Evolutionary conservation across 2,113 vertebrate genomes (phyloP).

Genomic region (Triplophysa dalaica): DNA sequence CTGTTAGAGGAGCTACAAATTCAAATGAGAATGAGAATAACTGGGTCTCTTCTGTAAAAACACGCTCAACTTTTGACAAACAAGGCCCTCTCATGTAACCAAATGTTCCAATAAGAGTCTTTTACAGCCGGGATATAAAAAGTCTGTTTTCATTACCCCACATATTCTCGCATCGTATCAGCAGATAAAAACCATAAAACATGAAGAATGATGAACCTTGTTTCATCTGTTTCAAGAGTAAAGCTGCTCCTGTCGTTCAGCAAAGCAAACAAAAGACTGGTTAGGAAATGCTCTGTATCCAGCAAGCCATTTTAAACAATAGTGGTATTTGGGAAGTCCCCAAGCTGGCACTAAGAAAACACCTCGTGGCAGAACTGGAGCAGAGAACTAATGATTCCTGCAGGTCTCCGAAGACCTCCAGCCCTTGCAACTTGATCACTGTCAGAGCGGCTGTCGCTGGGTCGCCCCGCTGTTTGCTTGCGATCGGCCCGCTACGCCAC

Average conservation of each 20-base stretch:
- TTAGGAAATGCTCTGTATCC: slow-evolving; percentile 27
- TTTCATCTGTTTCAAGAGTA: not conserved
- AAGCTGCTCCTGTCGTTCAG: not conserved
- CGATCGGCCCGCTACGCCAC: slow-evolving; percentile 5
- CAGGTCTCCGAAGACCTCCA: slow-evolving; percentile 49
- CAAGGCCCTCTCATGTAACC: slow-evolving; percentile 17
- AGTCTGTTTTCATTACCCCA: not conserved
- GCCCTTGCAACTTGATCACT: slow-evolving; percentile 54
- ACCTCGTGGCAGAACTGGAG: slow-evolving; percentile 59
- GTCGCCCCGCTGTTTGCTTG: slow-evolving; percentile 32
- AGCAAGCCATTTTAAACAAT: slow-evolving; percentile 38
- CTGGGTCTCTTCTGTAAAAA: slow-evolving; percentile 12
- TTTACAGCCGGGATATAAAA: not conserved
- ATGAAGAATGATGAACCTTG: not conserved
- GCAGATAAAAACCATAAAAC: not conserved
- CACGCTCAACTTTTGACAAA: not conserved
- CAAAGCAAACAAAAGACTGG: slow-evolving; percentile 17
- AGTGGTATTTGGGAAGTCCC: slow-evolving; percentile 45
- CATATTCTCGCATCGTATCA: slow-evolving; percentile 1
- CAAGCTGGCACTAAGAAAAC: slow-evolving; percentile 55
- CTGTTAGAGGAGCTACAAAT: not conserved
- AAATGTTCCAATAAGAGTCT: slow-evolving; percentile 21
- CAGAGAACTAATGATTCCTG: slow-evolving; percentile 59
- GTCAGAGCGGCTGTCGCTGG: slow-evolving; percentile 47
- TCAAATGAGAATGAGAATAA: not conserved